phyloP scores from a whole-genome alignment of 2,113 vertebrate genomes.

The Sinocyclocheilus rhinocerous region DNA sequence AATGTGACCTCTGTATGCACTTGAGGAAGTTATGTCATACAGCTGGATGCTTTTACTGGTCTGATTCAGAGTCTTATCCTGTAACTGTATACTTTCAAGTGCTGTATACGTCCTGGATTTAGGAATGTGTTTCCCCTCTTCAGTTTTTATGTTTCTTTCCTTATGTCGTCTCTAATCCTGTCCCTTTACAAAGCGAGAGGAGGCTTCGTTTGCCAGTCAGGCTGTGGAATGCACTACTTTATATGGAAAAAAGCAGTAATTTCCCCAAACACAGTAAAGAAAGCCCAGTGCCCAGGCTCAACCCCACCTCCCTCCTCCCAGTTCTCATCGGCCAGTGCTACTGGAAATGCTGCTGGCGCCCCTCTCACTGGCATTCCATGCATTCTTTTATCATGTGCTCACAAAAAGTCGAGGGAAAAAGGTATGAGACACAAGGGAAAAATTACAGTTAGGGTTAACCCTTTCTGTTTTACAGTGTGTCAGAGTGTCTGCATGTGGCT shows the following conservation, averaged over 20 bases:
- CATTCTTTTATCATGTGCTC: conserved; percentile 65
- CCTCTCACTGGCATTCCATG: conserved; percentile 60
- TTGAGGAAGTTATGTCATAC: conserved; percentile 33
- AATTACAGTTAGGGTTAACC: conserved; percentile 39
- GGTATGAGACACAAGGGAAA: conserved; percentile 26
- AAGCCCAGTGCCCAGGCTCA: conserved; percentile 41
- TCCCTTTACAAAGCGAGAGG: conserved; percentile 18
- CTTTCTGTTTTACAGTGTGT: conserved; percentile 15
- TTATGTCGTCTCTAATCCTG: conserved; percentile 2
- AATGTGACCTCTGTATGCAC: conserved; percentile 45
- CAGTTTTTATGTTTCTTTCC: background rate
- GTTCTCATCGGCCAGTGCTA: conserved; percentile 61
- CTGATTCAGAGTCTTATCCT: conserved; percentile 43
- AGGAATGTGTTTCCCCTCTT: conserved; percentile 35
- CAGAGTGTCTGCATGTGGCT: background rate
- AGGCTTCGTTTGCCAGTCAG: conserved; percentile 37
- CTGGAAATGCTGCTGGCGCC: conserved; percentile 56
- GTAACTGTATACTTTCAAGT: conserved; percentile 23
- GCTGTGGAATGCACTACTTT: conserved; percentile 56
- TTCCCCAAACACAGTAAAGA: conserved; percentile 60
- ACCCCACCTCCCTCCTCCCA: conserved; percentile 33
- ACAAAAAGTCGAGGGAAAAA: conserved; percentile 51
- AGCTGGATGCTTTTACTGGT: background rate
- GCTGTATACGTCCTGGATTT: conserved; percentile 31
- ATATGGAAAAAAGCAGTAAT: conserved; percentile 63